Base-by-base conservation (phyloP, 2,888 invertebrate species). In the Anorthoa munda region DNA sequence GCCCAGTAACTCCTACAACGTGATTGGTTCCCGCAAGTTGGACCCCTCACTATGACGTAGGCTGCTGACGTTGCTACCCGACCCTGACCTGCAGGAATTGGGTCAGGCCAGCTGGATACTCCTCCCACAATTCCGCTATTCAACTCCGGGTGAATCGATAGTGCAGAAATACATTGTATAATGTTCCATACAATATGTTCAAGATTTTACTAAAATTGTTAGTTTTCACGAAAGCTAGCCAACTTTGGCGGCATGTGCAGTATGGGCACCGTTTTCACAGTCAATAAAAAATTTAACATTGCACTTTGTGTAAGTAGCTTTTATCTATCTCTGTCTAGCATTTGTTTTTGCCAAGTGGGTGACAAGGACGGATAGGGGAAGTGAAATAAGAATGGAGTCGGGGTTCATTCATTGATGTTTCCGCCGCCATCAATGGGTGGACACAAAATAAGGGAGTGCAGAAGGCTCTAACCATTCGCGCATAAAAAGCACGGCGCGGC, bases 371-470 rank as follows among this genome's bases (percentile, higher is more conserved):
- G 89, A 90, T 84, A 88, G 91, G 93, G 95, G 95, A 95, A 94
- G 90, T 90, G 75, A 83, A 90, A 90, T 89, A 92, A 94, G 94
- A 94, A 94, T 94, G 93, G 89, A 89, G 89, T 83, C 88, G 89
- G 90, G 89, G 89, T 90, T 91, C 93, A 92, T 94, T 94, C 95
- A 95, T 94, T 93, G 92, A 93, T 89, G 91, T 93, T 93, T 92
- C 91, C 91, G 91, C 88, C 87, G 88, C 85, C 88, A 84, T 92
- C 89, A 92, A 92, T 91, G 91, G 87, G 69, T 69, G 67, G 81
- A 77, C 79, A 76, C 76, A 74, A 77, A 70, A 77, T 78, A 72
- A 60, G 60, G 60, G 26, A 66, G 15, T 51, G 50, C 68, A 84
- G 82, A 75, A 75, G 66, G 60, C 65, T 65, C 13, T 50, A 4